Conservation (phyloP, 2,888 invertebrate genomes). For the Cyclophora punctaria region DNA sequence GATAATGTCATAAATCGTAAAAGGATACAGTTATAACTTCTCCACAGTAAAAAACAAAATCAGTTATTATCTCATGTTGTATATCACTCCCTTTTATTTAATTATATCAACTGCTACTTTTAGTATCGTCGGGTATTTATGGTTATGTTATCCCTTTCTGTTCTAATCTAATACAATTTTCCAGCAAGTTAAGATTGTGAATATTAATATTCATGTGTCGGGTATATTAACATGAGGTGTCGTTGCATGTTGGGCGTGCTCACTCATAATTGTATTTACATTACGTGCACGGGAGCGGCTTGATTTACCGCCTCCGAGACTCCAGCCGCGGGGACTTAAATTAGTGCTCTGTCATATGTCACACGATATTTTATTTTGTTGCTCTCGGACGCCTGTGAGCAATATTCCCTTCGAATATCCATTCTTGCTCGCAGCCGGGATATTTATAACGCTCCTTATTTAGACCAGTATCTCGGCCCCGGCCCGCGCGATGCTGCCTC, state of each 20-base stretch:
- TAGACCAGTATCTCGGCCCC: constrained; percentile 39
- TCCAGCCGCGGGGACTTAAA: constrained; percentile 55
- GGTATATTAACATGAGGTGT: constrained; percentile 51
- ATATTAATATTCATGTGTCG: constrained; percentile 53
- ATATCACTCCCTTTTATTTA: too few relatives aligned
- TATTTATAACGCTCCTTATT: constrained; percentile 66
- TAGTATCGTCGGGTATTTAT: too few relatives aligned
- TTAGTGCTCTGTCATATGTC: constrained; percentile 65
- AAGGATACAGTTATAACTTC: too few relatives aligned
- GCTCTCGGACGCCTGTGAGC: constrained; percentile 35
- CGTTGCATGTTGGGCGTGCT: constrained; percentile 52
- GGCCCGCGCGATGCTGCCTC: constrained; percentile 13
- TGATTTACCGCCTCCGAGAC: constrained; percentile 59
- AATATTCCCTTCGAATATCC: constrained; percentile 51
- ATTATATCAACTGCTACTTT: too few relatives aligned
- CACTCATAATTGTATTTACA: constrained; percentile 54
- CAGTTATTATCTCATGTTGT: too few relatives aligned
- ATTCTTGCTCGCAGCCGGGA: constrained; percentile 51
- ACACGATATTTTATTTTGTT: constrained; percentile 61
- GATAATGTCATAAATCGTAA: too few relatives aligned
- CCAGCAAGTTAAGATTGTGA: constrained; percentile 27
- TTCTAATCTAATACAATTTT: too few relatives aligned
- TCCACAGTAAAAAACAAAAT: too few relatives aligned
- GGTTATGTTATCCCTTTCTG: too few relatives aligned
- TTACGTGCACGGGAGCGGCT: constrained; percentile 59